A percentile compares a stretch with the other conserved stretches of the same genome.
phyloP scores from a whole-genome alignment of 2,888 invertebrate species.

The Gastrophysa polygoni region DNA sequence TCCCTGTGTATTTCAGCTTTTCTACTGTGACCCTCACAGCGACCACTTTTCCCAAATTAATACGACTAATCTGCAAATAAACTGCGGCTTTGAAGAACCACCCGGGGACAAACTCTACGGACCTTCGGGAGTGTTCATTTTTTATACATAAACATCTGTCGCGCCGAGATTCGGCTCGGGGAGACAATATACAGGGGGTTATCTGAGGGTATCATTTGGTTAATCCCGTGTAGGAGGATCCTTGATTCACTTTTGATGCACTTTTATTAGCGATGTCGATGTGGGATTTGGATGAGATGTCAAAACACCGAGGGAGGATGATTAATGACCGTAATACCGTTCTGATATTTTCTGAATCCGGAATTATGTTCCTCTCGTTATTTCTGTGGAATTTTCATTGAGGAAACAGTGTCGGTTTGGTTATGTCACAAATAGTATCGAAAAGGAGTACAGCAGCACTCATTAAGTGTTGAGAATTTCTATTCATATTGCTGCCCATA shows the following conservation, averaged over 20 bases:
- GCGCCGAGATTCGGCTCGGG: conserved; percentile 41
- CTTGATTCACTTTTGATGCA: conserved; percentile 43
- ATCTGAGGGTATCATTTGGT: conserved; percentile 6
- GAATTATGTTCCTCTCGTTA: not conserved
- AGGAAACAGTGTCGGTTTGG: too few species aligned
- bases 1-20: too few species aligned
- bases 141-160: conserved; percentile 54
- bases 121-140: conserved; percentile 44
- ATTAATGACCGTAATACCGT: conserved; percentile 28
- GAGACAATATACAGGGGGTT: conserved; percentile 25
- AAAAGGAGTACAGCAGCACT: too few species aligned
- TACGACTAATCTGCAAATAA: conserved; percentile 42
- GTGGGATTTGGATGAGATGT: conserved; percentile 48
- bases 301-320: conserved; percentile 46
- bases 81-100: conserved; percentile 34
- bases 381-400: too few species aligned
- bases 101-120: conserved; percentile 21
- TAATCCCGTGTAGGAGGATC: conserved; percentile 36
- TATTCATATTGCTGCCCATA: not conserved
- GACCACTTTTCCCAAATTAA: conserved; percentile 30
- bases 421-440: too few species aligned
- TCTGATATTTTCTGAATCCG: not conserved
- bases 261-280: conserved; percentile 49
- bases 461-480: not conserved
- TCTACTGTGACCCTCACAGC: too few species aligned